Conservation (phyloP, 2,888 invertebrate species). For the Gymnoscelis rufifasciata region DNA sequence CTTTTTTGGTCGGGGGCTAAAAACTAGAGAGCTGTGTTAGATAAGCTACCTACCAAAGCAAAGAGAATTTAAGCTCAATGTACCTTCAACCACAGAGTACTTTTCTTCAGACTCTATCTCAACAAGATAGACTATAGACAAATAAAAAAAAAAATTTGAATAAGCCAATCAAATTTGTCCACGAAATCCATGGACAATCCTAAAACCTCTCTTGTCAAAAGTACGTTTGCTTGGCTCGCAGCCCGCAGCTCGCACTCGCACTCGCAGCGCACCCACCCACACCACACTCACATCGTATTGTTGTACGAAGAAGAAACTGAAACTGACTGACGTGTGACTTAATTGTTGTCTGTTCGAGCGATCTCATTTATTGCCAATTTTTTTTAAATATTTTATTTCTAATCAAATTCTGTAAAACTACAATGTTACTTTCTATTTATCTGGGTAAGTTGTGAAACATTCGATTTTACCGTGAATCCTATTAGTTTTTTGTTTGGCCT, state of each 20-base stretch:
- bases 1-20: no score
- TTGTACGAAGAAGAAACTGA: slow-evolving; percentile 31
- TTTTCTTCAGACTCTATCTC: no score
- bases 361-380: slow-evolving; percentile 29
- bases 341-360: slow-evolving; percentile 21
- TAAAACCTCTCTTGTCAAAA: neutral
- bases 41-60: no score
- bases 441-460: slow-evolving; percentile 65
- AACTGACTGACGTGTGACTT: slow-evolving; percentile 64
- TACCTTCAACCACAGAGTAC: no score
- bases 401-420: slow-evolving; percentile 36
- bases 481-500: slow-evolving; percentile 16
- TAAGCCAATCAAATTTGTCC: slow-evolving; percentile 55
- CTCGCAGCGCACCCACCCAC: no score
- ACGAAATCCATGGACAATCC: slow-evolving; percentile 71
- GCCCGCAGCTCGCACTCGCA: no score
- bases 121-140: no score
- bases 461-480: slow-evolving; percentile 38
- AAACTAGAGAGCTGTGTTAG: no score
- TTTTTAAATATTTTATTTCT: neutral
- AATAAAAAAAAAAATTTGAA: no score
- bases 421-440: slow-evolving; percentile 54
- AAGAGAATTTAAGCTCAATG: no score
- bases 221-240: no score
- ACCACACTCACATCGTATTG: neutral